Conservation (phyloP, 1,140 invertebrate genomes). For the Lepidurus packardi region DNA sequence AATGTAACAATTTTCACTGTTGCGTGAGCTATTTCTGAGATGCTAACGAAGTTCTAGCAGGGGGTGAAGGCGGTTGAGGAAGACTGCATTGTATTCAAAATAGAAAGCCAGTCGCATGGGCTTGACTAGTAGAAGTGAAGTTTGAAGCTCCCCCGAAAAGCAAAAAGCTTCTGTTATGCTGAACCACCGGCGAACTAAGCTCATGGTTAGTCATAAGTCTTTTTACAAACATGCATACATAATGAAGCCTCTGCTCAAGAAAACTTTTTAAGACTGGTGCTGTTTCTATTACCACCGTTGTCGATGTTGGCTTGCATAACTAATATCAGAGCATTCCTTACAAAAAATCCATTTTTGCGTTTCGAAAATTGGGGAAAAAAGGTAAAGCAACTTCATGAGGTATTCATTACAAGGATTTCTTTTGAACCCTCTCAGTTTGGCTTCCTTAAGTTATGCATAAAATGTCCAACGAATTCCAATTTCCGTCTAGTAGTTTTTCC, state of each 20-base stretch:
- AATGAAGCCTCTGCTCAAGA: neutral
- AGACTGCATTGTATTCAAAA: constrained; percentile 5
- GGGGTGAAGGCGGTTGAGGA: neutral
- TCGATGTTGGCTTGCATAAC: neutral
- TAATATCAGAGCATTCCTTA: neutral
- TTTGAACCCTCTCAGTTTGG: neutral
- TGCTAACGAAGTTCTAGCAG: neutral
- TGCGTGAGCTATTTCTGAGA: neutral
- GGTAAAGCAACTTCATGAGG: neutral
- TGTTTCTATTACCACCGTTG: neutral
- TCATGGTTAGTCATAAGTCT: constrained; percentile 18
- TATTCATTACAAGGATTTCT: constrained; percentile 11
- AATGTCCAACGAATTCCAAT: neutral
- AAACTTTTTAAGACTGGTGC: neutral
- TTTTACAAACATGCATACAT: neutral
- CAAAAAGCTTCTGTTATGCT: neutral
- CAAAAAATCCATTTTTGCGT: neutral
- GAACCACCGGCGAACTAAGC: neutral
- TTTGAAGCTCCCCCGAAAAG: neutral
- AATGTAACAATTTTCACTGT: no score
- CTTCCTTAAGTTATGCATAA: neutral
- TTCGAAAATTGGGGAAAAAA: neutral
- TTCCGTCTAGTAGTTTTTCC: neutral
- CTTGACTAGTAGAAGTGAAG: neutral
- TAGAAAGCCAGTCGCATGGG: neutral